Evolutionary conservation across 2,888 invertebrate genomes (phyloP).

Genomic region (Cephus nigrinus): DNA sequence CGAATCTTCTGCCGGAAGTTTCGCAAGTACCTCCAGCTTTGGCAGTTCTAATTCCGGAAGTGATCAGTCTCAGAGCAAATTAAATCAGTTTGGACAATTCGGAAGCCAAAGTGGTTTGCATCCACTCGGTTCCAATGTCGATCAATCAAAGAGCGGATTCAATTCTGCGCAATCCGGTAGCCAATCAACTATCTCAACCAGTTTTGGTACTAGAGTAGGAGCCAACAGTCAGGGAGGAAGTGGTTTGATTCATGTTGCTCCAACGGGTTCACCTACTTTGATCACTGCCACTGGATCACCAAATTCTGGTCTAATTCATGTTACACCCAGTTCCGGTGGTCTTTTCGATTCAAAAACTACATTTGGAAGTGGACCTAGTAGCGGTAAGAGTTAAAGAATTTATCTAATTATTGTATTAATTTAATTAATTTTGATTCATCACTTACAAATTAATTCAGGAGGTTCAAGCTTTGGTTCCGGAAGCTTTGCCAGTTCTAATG

Average conservation of each 20-base stretch:
- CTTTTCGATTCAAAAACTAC: conserved; percentile 9
- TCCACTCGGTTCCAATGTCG: background rate
- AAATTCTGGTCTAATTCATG: background rate
- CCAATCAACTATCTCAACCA: conserved; percentile 12
- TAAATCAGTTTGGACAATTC: conserved; percentile 20
- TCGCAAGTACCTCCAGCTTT: background rate
- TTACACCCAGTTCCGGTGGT: conserved; percentile 5
- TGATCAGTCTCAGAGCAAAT: background rate
- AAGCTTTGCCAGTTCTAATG: conserved; percentile 1
- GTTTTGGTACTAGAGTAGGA: conserved; percentile 17
- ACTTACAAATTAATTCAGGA: background rate
- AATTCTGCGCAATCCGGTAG: background rate
- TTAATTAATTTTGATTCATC: background rate
- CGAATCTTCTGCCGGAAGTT: background rate
- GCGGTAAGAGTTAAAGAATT: background rate
- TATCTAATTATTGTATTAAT: conserved; percentile 3
- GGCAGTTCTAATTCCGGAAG: background rate
- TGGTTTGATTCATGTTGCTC: conserved; percentile 8
- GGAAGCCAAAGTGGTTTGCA: background rate
- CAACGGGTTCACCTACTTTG: background rate
- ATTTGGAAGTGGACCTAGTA: background rate
- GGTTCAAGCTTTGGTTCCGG: conserved; percentile 8
- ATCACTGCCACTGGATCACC: background rate
- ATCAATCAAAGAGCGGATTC: conserved; percentile 1
- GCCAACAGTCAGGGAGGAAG: conserved; percentile 4